Conservation (phyloP, 2,797 vertebrate species). For the Erethizon dorsatum region DNA sequence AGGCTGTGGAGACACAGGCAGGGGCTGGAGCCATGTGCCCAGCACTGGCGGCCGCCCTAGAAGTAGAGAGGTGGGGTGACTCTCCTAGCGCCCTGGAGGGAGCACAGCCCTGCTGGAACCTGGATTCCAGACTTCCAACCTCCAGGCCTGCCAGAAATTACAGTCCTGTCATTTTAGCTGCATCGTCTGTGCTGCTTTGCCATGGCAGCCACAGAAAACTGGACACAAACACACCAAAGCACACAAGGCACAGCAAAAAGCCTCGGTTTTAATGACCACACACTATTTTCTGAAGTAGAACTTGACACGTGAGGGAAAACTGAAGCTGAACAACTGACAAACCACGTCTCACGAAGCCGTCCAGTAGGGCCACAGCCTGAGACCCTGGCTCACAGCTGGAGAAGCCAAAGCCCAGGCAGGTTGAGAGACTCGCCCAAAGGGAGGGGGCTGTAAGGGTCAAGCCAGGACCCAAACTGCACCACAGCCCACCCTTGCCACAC, state of each 20-base stretch:
- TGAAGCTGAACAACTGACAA: accelerated
- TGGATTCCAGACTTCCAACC: neutral
- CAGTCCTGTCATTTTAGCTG: accelerated
- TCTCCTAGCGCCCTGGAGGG: accelerated
- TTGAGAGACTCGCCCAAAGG: no score
- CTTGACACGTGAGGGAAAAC: neutral
- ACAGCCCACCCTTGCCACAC: accelerated
- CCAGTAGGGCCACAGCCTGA: neutral
- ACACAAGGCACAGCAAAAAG: no score
- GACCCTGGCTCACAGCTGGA: neutral
- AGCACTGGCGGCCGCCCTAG: accelerated
- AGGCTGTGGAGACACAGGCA: accelerated
- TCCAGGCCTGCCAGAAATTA: accelerated
- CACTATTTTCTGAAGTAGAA: neutral
- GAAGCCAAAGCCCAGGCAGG: no score
- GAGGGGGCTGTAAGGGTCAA: no score
- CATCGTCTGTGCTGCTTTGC: accelerated
- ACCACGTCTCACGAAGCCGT: accelerated
- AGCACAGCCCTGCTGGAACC: accelerated
- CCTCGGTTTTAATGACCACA: accelerated
- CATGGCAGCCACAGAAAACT: accelerated
- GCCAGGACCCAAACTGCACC: neutral
- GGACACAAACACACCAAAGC: no score
- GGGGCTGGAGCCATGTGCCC: accelerated
- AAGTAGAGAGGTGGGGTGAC: no score